Conservation (phyloP, 2,888 invertebrate species). For the Leptinotarsa peninsularis region DNA sequence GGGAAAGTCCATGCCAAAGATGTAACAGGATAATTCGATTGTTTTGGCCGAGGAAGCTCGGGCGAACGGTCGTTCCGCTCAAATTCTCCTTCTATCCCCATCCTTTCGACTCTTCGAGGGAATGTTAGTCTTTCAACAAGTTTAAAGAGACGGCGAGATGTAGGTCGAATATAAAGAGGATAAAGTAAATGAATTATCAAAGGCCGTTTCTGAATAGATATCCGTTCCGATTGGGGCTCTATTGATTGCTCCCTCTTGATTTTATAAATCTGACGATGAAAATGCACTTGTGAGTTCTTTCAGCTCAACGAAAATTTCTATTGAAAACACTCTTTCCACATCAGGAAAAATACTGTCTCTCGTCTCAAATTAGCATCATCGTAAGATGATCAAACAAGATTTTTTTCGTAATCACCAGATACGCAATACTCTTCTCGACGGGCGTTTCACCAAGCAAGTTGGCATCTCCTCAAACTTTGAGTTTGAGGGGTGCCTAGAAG, state of each 20-base stretch:
- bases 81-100: not conserved
- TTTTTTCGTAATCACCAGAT: too few species aligned
- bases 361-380: too few species aligned
- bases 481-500: too few species aligned
- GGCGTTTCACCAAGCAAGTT: too few species aligned
- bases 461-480: too few species aligned
- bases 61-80: not conserved
- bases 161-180: slow-evolving; percentile 1
- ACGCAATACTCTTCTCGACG: too few species aligned
- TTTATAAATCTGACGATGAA: not conserved
- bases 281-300: too few species aligned
- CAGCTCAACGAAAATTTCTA: too few species aligned
- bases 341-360: too few species aligned
- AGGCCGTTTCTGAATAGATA: not conserved
- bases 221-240: not conserved
- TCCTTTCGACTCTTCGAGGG: not conserved
- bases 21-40: slow-evolving; percentile 15
- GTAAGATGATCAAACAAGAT: too few species aligned
- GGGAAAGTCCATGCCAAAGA: slow-evolving; percentile 10
- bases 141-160: not conserved
- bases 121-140: slow-evolving; percentile 1
- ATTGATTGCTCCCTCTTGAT: not conserved
- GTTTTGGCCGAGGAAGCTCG: slow-evolving; percentile 4
- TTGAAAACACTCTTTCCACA: too few species aligned
- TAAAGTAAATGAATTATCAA: not conserved